Base-by-base conservation (phyloP, 2,113 vertebrate species). In the Eudyptes chrysolophus region DNA sequence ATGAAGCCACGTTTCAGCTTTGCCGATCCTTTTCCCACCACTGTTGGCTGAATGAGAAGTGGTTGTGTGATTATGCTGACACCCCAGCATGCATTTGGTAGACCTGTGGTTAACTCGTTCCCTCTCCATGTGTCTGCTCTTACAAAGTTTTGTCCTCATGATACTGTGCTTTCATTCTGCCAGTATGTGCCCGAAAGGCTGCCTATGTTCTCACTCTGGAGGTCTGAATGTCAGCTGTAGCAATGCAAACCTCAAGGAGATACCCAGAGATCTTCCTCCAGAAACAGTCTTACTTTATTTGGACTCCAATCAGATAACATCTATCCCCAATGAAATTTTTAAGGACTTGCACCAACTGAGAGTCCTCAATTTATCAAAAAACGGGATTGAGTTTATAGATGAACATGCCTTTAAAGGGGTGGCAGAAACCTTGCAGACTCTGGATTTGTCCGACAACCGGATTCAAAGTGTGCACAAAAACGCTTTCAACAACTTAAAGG, bases 121-220 rank as follows among this genome's bases (percentile, higher is more conserved):
- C 98, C 99, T 99, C 98, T 99, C 99, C 99, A 99, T 99, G 99
- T 99, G 99, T 99, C 99, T 99, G 98, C 99, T 99, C 97, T 98
- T 99, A 94, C 99, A 99, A 98, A 99, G 99, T 98, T 99, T 99
- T 98, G 99, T 99, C 96, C 99, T 99, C 96, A 99, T 99, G 99
- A 99, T 99, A 98, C 98, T 99, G 98, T 99, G 99, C 98, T 99
- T 99, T 98, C 99, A 99, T 97, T 99, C 99, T 90, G 99, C 99
- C 98, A 99, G 99, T 99, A 99, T 99, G 99, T 99, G 99, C 98
- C 99, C 99, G 11, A 99, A 99, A 97, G 99, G 99, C 98, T 99
- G 99, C 97, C 97, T 99, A 91, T 99, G 99, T 97, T 99, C 99
- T 94, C 99, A 98, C 72, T 98, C 98, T 2, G 99, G 99, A 89